Evolutionary conservation across 2,888 invertebrate genomes (phyloP).

Genomic region (Chymomyza procnemis): DNA sequence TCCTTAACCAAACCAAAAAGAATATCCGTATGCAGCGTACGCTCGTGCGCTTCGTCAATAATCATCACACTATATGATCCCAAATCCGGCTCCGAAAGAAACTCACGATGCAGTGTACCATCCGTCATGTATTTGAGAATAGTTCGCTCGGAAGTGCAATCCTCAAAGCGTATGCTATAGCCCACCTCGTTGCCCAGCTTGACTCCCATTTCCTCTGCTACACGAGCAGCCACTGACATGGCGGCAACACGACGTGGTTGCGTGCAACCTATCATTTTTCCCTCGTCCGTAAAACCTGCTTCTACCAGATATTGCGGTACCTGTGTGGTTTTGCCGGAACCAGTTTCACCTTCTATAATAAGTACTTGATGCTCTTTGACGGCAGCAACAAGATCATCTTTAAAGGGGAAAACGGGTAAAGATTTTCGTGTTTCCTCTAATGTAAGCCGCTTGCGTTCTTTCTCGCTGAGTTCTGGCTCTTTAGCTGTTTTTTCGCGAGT

Average conservation of each 20-base stretch:
- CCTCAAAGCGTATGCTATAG: constrained; percentile 97
- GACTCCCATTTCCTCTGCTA: constrained; percentile 97
- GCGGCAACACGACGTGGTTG: constrained; percentile 98
- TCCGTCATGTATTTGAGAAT: constrained; percentile 99
- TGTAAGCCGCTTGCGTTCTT: constrained; percentile 86
- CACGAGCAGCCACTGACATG: constrained; percentile 99
- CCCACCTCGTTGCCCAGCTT: constrained; percentile 96
- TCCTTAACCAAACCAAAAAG: constrained; percentile 98
- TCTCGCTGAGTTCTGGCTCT: constrained; percentile 83
- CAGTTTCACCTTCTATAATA: constrained; percentile 98
- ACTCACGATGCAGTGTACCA: constrained; percentile 97
- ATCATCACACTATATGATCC: constrained; percentile 98
- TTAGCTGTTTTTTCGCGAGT: constrained; percentile 79
- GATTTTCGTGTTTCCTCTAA: constrained; percentile 95
- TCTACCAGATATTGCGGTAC: constrained; percentile 98
- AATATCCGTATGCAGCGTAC: constrained; percentile 98
- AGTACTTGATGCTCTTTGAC: constrained; percentile 93
- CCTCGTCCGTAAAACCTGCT: constrained; percentile 90
- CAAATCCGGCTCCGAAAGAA: constrained; percentile 97
- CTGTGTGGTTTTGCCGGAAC: constrained; percentile 99
- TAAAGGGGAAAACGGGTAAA: constrained; percentile 95
- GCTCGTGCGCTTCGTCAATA: constrained; percentile 99
- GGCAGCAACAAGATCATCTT: constrained; percentile 91
- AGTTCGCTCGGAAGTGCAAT: constrained; percentile 98
- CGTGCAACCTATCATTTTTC: constrained; percentile 96